phyloP scores from a whole-genome alignment of 2,888 invertebrate species.

The Venusia cambrica region DNA sequence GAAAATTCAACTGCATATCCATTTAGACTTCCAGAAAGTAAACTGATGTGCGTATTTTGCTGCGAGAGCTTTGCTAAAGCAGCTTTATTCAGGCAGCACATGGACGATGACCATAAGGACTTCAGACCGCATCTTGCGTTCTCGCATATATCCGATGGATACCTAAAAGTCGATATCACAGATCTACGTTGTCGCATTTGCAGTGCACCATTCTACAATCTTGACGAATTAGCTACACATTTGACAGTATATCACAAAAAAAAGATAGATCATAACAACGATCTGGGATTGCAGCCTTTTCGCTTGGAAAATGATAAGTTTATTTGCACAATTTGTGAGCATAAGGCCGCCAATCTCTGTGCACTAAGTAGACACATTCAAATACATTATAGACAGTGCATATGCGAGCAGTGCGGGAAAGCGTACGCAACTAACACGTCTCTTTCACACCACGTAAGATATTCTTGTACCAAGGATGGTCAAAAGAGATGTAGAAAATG shows the following conservation, averaged over 20 bases:
- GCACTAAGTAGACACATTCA: constrained; percentile 53
- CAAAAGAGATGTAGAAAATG: constrained; percentile 42
- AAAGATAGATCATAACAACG: constrained; percentile 38
- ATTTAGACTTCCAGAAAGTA: constrained; percentile 55
- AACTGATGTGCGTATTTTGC: constrained; percentile 61
- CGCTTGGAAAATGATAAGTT: constrained; percentile 36
- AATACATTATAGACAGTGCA: constrained; percentile 51
- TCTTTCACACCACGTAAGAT: constrained; percentile 41
- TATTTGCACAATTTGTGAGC: constrained; percentile 46
- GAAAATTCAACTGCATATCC: constrained; percentile 59
- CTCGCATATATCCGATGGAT: constrained; percentile 33
- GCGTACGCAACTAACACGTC: constrained; percentile 47
- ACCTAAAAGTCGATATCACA: constrained; percentile 51
- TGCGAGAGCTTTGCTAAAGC: constrained; percentile 45
- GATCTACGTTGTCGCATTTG: constrained; percentile 53
- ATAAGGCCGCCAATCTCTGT: constrained; percentile 43
- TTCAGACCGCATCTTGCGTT: constrained; percentile 35
- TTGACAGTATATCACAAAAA: constrained; percentile 40
- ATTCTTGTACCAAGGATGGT: constrained; percentile 34
- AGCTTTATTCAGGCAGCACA: constrained; percentile 39
- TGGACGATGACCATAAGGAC: constrained; percentile 36
- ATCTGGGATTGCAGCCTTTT: constrained; percentile 54
- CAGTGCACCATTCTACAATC: constrained; percentile 31
- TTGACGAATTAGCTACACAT: constrained; percentile 43
- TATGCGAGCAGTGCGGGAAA: constrained; percentile 59